A percentile compares a stretch with the other conserved stretches of the same genome.
Conservation (phyloP, 2,113 vertebrate genomes). For the Parus major region DNA sequence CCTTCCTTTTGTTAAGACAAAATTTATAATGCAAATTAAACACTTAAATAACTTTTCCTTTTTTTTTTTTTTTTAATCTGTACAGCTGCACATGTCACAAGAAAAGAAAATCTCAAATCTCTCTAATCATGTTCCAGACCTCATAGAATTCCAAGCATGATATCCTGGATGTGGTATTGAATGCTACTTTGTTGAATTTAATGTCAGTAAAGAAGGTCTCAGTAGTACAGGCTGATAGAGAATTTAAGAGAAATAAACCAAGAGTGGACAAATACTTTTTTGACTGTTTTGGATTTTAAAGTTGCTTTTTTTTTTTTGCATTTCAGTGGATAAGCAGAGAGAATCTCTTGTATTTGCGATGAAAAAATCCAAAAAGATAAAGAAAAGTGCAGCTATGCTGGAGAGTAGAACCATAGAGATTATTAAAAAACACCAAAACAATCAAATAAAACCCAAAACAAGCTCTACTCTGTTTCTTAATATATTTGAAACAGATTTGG, state of each 20-base stretch:
- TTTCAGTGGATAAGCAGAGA: not conserved
- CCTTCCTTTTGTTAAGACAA: not conserved
- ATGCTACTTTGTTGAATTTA: not conserved
- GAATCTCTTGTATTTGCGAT: not conserved
- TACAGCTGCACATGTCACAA: not conserved
- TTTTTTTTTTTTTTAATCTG: no score
- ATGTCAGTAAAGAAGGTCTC: not conserved
- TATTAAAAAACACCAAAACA: not conserved
- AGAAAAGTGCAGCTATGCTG: not conserved
- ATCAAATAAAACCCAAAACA: not conserved
- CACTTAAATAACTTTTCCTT: not conserved
- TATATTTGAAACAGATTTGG: not conserved
- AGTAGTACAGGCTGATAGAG: not conserved
- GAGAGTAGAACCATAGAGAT: not conserved
- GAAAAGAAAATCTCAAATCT: not conserved
- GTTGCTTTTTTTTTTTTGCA: not conserved
- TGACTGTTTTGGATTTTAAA: not conserved
- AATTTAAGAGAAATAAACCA: not conserved
- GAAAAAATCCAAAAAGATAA: not conserved
- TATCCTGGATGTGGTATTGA: accelerated
- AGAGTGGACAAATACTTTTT: not conserved
- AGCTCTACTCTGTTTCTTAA: not conserved
- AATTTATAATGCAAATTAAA: not conserved
- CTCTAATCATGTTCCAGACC: not conserved
- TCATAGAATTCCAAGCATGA: accelerated